Evolutionary conservation across 2,797 vertebrate genomes (phyloP).

Genomic region (Borostomias antarcticus): DNA sequence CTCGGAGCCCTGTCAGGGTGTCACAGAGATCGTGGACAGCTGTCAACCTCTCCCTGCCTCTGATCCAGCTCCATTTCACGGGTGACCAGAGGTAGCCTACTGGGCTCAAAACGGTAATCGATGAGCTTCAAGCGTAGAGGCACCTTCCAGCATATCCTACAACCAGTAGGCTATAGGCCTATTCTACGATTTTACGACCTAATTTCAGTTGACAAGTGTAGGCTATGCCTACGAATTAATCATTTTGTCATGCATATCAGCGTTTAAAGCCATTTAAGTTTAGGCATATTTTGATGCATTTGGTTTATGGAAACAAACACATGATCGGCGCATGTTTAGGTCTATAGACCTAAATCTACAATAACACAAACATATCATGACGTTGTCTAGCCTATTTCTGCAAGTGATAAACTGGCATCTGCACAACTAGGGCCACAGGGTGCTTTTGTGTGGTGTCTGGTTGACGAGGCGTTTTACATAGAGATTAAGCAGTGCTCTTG

Average conservation of each 20-base stretch:
- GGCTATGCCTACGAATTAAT: too few species aligned
- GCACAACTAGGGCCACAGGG: neutral
- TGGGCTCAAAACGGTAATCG: constrained; percentile 75
- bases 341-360: too few species aligned
- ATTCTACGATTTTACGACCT: too few species aligned
- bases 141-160: constrained; percentile 17
- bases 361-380: too few species aligned
- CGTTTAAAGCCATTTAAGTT: too few species aligned
- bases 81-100: constrained; percentile 65
- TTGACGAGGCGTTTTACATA: constrained; percentile 38
- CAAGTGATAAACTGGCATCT: too few species aligned
- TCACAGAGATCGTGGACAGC: constrained; percentile 31
- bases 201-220: too few species aligned
- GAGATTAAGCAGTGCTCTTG: constrained; percentile 9
- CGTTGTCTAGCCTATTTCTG: too few species aligned
- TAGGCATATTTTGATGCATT: too few species aligned
- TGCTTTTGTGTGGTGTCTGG: neutral
- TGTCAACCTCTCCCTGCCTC: constrained; percentile 53
- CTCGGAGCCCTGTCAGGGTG: constrained; percentile 16
- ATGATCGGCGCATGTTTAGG: too few species aligned
- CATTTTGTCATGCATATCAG: too few species aligned
- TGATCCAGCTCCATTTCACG: constrained; percentile 69
- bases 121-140: constrained; percentile 68
- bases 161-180: neutral
- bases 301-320: too few species aligned